These are phyloP conservation scores for Montipora sp. DNA, from an alignment of 64 coral and sea anemone species.

Conservation along the genomic window DNA sequence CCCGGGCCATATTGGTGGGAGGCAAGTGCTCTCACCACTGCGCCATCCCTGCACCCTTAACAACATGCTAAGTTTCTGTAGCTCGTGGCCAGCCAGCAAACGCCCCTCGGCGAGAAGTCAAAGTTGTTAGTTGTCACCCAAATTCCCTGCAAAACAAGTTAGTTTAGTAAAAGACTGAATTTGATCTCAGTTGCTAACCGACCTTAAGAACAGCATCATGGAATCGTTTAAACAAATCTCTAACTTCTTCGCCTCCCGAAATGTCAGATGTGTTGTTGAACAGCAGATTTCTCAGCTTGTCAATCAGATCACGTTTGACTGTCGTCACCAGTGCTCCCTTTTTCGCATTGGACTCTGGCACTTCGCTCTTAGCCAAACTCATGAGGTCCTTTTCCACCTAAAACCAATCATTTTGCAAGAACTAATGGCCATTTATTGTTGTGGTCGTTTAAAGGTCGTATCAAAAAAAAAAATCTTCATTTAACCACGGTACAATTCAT, in stretches of 20 bases:
- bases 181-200: neutral
- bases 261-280: slow-evolving; percentile 75
- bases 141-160: too few species aligned
- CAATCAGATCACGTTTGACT: slow-evolving; percentile 60
- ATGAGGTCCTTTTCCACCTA: slow-evolving; percentile 69
- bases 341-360: slow-evolving; percentile 50
- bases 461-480: too few species aligned
- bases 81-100: neutral
- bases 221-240: slow-evolving; percentile 50
- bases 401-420: neutral
- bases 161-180: too few species aligned
- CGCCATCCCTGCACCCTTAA: too few species aligned
- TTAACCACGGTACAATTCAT: too few species aligned
- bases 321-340: slow-evolving; percentile 60
- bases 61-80: too few species aligned
- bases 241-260: slow-evolving; percentile 69
- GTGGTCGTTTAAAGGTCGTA: too few species aligned
- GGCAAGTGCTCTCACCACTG: too few species aligned
- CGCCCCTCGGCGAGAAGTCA: too few species aligned
- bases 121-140: too few species aligned
- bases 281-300: slow-evolving; percentile 44
- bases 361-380: slow-evolving; percentile 44
- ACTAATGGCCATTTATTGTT: neutral
- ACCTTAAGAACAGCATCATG: slow-evolving; percentile 29
- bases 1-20: too few species aligned